These are phyloP conservation scores for Salvelinus sp. DNA, from an alignment of 2,113 vertebrate species.

Conservation along the genomic window DNA sequence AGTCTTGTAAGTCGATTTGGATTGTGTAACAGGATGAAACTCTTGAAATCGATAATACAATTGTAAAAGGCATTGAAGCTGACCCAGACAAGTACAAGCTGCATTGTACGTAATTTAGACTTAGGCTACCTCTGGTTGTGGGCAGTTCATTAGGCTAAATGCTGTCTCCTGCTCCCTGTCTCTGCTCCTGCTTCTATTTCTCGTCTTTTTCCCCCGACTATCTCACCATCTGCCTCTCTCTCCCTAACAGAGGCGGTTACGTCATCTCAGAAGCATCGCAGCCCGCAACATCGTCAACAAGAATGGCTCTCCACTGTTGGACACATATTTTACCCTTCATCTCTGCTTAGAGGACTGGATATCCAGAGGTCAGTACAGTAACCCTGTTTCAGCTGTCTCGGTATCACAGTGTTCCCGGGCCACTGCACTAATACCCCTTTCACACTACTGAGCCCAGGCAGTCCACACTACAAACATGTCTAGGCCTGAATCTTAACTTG, in stretches of 20 bases:
- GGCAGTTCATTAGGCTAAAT: no score
- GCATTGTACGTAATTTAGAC: no score
- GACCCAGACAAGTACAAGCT: no score
- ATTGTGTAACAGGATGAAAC: no score
- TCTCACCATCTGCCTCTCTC: constrained; percentile 4
- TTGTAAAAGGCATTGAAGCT: no score
- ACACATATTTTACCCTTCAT: constrained; percentile 97
- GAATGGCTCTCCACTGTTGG: constrained; percentile 90
- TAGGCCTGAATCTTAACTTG: no score
- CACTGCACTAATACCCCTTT: neutral
- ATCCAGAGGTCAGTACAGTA: constrained; percentile 72
- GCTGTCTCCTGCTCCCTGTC: neutral
- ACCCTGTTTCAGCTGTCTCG: neutral
- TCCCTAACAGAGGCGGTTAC: constrained; percentile 85
- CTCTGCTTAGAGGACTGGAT: constrained; percentile 81
- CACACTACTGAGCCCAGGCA: no score
- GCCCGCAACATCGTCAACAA: constrained; percentile 92
- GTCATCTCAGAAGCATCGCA: constrained; percentile 93
- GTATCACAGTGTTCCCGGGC: neutral
- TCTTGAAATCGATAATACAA: no score
- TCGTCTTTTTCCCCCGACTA: constrained; percentile 14
- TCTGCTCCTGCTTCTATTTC: neutral
- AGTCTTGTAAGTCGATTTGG: no score
- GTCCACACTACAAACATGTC: no score
- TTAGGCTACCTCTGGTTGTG: no score